Percentiles rank a stretch among this genome's conserved stretches.
Conservation (phyloP, 2,888 invertebrate genomes). For the Saturnia pavonia region DNA sequence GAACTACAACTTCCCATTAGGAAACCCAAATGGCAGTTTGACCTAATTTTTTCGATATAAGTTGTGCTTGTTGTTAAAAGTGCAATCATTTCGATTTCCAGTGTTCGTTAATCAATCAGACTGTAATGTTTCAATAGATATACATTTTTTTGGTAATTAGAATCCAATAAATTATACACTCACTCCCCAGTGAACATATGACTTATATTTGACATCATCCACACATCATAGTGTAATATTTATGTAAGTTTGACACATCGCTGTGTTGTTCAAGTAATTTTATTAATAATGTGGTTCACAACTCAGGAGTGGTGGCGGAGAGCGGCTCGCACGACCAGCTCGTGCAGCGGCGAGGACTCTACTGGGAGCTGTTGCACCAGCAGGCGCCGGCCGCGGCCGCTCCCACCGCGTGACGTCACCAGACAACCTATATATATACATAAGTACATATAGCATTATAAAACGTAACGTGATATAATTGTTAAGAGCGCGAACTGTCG, state of each 20-base stretch:
- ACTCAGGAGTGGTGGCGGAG: slow-evolving; percentile 65
- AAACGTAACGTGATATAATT: not conserved
- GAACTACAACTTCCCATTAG: not conserved
- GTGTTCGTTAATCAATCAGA: too few relatives aligned
- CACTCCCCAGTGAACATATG: too few relatives aligned
- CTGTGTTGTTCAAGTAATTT: too few relatives aligned
- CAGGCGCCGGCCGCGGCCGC: slow-evolving; percentile 47
- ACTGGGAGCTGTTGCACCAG: slow-evolving; percentile 64
- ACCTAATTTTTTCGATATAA: too few relatives aligned
- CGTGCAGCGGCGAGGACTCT: slow-evolving; percentile 56
- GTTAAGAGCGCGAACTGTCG: not conserved
- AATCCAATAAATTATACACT: too few relatives aligned
- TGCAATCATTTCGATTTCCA: too few relatives aligned
- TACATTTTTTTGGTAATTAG: too few relatives aligned
- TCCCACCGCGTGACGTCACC: slow-evolving; percentile 20
- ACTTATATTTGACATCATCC: too few relatives aligned
- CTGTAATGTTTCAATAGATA: too few relatives aligned
- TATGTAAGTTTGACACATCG: too few relatives aligned
- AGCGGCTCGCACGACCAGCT: slow-evolving; percentile 66
- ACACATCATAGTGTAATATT: too few relatives aligned
- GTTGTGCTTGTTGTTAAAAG: too few relatives aligned
- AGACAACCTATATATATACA: not conserved
- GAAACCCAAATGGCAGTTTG: not conserved
- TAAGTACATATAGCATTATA: not conserved
- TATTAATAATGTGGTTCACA: not conserved